Base-by-base conservation (phyloP, 53 echinoderm and acorn worm genomes). In the Antedon mediterranea region DNA sequence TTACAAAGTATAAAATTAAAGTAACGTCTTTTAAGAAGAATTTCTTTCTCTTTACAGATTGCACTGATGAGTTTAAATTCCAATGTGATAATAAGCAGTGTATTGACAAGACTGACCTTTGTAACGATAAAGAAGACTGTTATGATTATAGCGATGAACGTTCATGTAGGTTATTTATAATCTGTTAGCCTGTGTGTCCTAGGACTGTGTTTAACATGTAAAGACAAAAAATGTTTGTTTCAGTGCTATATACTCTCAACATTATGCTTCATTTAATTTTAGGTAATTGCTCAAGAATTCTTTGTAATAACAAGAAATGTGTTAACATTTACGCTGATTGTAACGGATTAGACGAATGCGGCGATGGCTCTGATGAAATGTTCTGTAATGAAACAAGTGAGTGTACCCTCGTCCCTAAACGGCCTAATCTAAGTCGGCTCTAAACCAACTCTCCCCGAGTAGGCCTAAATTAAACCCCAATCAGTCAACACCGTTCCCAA, bases 371-470 rank as follows among this genome's bases (percentile, higher is more conserved):
- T 7, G 76, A 76, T 28, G 76, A 76, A 33, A 5, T 26, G 20
- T 1, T 76, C 34, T 76, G 76, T 33, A 18, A 33, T 6, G 76
- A 76, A 76, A 76, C 76, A 76, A n/a, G n/a, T n/a, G n/a, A n/a
- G n/a, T n/a, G n/a, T n/a, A n/a, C n/a, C n/a, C n/a, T n/a, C n/a
- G n/a, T n/a, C n/a, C n/a, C n/a, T n/a, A n/a, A n/a, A n/a, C n/a
- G n/a, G n/a, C n/a, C n/a, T n/a, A 13, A 41, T 41, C 3, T 57
- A 6, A 57, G 57, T 57, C 7, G 23, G 26, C 13, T 11, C 57
- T 13, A 57, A 57, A n/a, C n/a, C n/a, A n/a, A n/a, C n/a, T n/a
- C n/a, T n/a, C n/a, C n/a, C n/a, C n/a, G n/a, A n/a, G n/a, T n/a
- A n/a, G n/a, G n/a, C n/a, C n/a, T n/a, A n/a, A n/a, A n/a, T n/a